Conservation (phyloP, 2,113 vertebrate genomes). For the Equus quagga region DNA sequence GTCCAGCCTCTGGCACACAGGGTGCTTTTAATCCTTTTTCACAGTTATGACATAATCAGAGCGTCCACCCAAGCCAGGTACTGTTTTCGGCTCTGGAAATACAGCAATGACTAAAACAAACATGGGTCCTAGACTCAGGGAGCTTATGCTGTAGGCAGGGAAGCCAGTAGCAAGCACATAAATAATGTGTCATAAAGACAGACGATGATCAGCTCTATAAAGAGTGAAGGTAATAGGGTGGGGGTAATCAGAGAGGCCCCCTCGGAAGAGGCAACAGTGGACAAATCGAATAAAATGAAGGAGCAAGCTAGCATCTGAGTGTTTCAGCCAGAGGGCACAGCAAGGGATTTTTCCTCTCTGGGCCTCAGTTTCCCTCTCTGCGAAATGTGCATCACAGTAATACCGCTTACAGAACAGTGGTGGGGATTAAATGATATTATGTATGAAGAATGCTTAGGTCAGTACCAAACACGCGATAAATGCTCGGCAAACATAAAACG, state of each 20-base stretch:
- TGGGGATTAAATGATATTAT: background rate
- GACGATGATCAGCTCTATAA: background rate
- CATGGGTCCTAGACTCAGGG: background rate
- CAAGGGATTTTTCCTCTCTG: background rate
- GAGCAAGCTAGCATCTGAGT: too few relatives aligned
- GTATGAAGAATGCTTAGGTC: background rate
- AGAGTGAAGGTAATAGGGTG: background rate
- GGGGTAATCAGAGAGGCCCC: background rate
- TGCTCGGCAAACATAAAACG: background rate
- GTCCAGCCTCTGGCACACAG: background rate
- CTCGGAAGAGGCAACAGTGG: background rate
- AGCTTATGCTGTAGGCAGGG: background rate
- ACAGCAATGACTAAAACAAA: background rate
- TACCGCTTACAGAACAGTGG: background rate
- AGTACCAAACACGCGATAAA: too few relatives aligned
- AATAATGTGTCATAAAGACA: background rate
- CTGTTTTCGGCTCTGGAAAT: background rate
- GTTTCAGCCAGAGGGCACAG: background rate
- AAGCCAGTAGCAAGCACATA: background rate
- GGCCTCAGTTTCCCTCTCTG: background rate
- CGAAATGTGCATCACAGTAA: background rate
- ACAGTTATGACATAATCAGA: background rate
- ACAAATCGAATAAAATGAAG: background rate
- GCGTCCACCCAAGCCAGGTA: background rate
- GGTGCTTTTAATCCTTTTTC: background rate